phyloP scores from a whole-genome alignment of 2,113 vertebrate genomes.

The Phainopepla nitens region DNA sequence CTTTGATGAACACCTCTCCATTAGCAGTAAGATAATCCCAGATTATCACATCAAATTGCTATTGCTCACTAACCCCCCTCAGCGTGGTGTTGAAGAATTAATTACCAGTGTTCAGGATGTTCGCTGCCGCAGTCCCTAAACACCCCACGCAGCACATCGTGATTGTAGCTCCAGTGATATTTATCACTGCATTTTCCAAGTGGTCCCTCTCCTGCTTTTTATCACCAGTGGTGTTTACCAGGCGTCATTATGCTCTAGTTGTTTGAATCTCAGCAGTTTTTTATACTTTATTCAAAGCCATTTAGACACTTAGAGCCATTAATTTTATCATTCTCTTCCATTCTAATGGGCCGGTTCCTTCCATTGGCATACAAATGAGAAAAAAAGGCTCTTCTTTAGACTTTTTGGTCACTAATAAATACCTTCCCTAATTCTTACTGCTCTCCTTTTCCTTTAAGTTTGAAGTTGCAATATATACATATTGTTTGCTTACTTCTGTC shows the following conservation, averaged over 20 bases:
- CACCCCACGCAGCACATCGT: background rate
- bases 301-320: background rate
- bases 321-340: background rate
- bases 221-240: background rate
- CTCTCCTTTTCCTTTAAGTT: background rate
- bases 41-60: background rate
- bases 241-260: background rate
- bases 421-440: background rate
- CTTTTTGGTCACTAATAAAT: background rate
- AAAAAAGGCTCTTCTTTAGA: background rate
- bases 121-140: background rate
- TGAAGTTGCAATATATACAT: background rate
- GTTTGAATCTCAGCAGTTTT: background rate
- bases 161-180: background rate
- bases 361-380: background rate
- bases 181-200: constrained; percentile 1
- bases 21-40: background rate
- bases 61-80: background rate
- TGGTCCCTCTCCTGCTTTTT: constrained; percentile 28
- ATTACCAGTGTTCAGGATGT: background rate
- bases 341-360: background rate
- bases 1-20: constrained; percentile 14
- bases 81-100: background rate
- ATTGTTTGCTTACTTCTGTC: background rate
- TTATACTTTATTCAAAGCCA: background rate